phyloP scores from a whole-genome alignment of 2,113 vertebrate species.

The Chinchilla lanigera region DNA sequence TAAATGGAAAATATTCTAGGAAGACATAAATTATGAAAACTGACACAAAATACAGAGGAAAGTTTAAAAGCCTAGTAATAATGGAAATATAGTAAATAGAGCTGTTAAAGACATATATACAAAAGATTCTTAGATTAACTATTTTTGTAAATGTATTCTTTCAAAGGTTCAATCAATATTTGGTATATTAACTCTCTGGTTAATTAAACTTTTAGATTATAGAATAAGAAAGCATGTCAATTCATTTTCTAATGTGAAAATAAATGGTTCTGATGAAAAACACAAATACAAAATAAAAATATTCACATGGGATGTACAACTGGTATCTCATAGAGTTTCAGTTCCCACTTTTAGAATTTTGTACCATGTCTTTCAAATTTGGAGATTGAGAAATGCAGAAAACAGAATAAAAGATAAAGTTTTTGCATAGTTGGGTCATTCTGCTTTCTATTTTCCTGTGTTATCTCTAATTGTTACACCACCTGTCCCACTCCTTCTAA shows the following conservation, averaged over 20 bases:
- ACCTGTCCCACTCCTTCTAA: background rate
- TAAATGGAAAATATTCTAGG: background rate
- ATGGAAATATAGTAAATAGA: background rate
- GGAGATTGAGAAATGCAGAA: background rate
- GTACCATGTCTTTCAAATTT: background rate
- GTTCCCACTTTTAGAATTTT: background rate
- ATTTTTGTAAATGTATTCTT: background rate
- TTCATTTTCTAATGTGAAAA: constrained; percentile 1
- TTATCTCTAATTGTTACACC: background rate
- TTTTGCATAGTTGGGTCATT: background rate
- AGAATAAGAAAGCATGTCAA: background rate
- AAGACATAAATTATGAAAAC: constrained; percentile 29
- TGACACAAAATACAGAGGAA: background rate
- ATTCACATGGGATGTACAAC: background rate
- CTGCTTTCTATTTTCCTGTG: background rate
- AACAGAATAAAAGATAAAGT: background rate
- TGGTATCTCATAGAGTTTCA: background rate
- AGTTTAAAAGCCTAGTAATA: background rate
- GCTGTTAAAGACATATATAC: background rate
- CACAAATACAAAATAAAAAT: background rate
- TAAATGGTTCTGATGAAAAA: background rate
- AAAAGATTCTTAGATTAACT: background rate
- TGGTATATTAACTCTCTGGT: background rate
- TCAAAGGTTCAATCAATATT: background rate
- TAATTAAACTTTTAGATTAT: background rate